Evolutionary conservation across 2,113 vertebrate genomes (phyloP).

Genomic region (Xiphophorus maculatus): DNA sequence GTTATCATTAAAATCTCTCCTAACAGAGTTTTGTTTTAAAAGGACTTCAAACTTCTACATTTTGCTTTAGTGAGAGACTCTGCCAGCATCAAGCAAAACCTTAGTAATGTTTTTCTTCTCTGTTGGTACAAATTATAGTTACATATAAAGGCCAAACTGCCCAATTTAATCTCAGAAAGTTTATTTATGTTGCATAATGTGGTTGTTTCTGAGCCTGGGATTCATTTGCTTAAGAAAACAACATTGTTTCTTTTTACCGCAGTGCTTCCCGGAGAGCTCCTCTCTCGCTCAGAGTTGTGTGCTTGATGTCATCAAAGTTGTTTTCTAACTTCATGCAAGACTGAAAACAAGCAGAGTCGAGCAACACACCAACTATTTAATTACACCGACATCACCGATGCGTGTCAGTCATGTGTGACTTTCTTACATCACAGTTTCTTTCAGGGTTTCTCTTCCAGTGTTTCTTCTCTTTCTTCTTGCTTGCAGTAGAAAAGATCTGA

Average conservation of each 20-base stretch:
- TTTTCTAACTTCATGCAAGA: constrained; percentile 89
- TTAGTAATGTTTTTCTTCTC: not conserved
- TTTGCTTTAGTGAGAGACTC: not conserved
- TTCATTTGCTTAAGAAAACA: not conserved
- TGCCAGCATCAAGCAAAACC: not conserved
- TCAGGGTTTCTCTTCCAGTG: constrained; percentile 92
- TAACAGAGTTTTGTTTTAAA: not conserved
- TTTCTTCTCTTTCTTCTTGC: constrained; percentile 88
- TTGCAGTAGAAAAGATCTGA: constrained; percentile 83
- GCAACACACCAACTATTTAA: not conserved
- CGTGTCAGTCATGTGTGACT: not conserved
- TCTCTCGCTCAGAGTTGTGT: constrained; percentile 91
- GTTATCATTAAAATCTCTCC: not conserved
- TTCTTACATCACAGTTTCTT: constrained; percentile 85
- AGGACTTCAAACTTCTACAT: not conserved
- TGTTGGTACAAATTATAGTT: not conserved
- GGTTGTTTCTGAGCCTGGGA: not conserved
- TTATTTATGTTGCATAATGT: not conserved
- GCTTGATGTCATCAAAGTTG: constrained; percentile 96
- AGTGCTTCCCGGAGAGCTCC: constrained; percentile 92
- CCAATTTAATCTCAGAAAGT: not conserved
- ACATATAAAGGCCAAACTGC: not conserved
- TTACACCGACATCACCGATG: not conserved
- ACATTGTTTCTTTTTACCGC: constrained; percentile 83
- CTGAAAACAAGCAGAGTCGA: constrained; percentile 47